Evolutionary conservation across 1,140 invertebrate genomes (phyloP).

Genomic region (Achatina immaculata): DNA sequence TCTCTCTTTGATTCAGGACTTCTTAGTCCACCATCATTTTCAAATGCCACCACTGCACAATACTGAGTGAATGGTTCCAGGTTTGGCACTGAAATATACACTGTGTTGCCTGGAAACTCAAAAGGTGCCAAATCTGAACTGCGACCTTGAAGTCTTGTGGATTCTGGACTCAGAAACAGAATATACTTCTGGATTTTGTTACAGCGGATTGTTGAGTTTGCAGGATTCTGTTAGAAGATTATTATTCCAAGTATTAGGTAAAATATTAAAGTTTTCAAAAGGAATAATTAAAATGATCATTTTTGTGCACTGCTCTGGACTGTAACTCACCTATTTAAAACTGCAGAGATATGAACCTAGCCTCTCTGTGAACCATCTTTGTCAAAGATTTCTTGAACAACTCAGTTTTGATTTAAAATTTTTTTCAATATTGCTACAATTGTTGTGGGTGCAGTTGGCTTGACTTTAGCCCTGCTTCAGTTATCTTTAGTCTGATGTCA

Average conservation of each 20-base stretch:
- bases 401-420: no score
- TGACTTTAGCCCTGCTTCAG: no score
- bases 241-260: background rate
- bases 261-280: background rate
- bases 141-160: background rate
- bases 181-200: slow-evolving; percentile 49
- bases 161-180: slow-evolving; percentile 29
- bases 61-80: slow-evolving; percentile 53
- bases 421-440: no score
- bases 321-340: no score
- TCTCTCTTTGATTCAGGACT: slow-evolving; percentile 50
- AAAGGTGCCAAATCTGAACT: background rate
- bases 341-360: no score
- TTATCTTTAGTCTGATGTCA: no score
- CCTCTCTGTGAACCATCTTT: no score
- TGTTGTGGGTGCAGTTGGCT: no score
- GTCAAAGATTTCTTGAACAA: no score
- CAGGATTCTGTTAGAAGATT: slow-evolving; percentile 47
- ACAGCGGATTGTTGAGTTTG: slow-evolving; percentile 49
- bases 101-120: slow-evolving; percentile 40
- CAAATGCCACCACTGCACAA: slow-evolving; percentile 52
- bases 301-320: no score
- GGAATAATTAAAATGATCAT: background rate
- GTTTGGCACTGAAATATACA: slow-evolving; percentile 44
- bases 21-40: slow-evolving; percentile 45